Percentiles rank a stretch among this genome's conserved stretches.
Conservation (phyloP, 2,888 invertebrate genomes). For the Eucera pruinosa region DNA sequence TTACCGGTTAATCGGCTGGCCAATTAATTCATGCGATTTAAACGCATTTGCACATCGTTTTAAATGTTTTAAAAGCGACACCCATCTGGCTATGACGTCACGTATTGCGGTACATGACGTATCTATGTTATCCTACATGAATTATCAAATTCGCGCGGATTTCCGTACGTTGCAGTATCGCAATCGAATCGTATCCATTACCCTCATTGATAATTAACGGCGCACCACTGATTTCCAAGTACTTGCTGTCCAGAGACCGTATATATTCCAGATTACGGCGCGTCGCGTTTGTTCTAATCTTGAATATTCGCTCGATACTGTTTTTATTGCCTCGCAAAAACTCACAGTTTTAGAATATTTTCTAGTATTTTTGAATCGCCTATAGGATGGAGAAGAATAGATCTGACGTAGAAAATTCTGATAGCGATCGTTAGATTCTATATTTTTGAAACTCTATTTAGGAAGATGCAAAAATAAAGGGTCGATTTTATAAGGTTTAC, state of each 20-base stretch:
- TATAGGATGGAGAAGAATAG: too few species aligned
- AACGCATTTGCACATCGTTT: conserved; percentile 17
- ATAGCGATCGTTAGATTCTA: too few species aligned
- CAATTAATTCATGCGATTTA: conserved; percentile 18
- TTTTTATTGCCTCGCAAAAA: neutral
- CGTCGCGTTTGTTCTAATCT: neutral
- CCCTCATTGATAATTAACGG: conserved; percentile 51
- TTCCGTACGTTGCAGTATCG: conserved; percentile 29
- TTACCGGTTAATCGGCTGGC: conserved; percentile 27
- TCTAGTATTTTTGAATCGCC: too few species aligned
- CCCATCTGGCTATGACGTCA: neutral
- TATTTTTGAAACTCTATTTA: too few species aligned
- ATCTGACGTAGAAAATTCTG: too few species aligned
- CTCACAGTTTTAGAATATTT: neutral
- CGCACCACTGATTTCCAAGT: conserved; percentile 23
- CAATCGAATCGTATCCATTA: conserved; percentile 45
- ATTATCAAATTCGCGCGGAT: conserved; percentile 48
- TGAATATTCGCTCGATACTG: neutral
- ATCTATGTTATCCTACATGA: conserved; percentile 30
- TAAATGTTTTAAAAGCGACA: conserved; percentile 43
- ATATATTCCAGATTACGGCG: neutral
- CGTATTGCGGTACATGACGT: neutral
- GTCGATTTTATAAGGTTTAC: too few species aligned
- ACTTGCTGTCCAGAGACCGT: conserved; percentile 3
- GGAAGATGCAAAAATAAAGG: too few species aligned